phyloP scores from a whole-genome alignment of 2,113 vertebrate genomes.

The Panurus biarmicus region DNA sequence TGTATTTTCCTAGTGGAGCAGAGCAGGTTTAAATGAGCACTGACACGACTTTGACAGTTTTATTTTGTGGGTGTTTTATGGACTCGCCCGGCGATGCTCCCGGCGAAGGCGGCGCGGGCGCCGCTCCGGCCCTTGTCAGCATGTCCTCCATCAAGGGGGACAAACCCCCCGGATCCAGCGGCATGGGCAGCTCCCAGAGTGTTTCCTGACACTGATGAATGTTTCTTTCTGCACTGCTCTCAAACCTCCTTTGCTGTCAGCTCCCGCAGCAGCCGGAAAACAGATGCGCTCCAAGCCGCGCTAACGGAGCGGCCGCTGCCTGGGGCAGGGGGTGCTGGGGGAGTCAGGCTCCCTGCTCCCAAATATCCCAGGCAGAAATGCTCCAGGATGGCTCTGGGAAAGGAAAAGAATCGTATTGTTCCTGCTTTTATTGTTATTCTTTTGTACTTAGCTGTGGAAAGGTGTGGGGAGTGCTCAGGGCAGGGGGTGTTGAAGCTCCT shows the following conservation, averaged over 20 bases:
- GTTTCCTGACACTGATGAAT: conserved; percentile 47
- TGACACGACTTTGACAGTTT: conserved; percentile 56
- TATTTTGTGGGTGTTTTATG: conserved; percentile 53
- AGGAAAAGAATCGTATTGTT: fast-evolving
- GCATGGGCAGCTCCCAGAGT: neutral
- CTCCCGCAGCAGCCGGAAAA: neutral
- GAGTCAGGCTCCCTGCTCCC: neutral
- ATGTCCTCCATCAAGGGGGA: conserved; percentile 36
- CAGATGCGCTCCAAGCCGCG: neutral
- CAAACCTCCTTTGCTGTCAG: neutral
- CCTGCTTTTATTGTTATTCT: neutral
- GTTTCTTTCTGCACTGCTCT: conserved; percentile 45
- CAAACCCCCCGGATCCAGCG: neutral
- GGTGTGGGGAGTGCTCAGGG: neutral
- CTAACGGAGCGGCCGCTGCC: neutral
- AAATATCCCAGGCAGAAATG: neutral
- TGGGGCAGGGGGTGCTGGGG: neutral
- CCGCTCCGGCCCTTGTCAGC: conserved; percentile 33
- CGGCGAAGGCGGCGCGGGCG: neutral
- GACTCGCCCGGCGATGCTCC: neutral
- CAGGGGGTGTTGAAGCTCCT: neutral
- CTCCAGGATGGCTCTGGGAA: neutral
- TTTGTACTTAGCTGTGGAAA: neutral
- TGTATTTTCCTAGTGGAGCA: conserved; percentile 33
- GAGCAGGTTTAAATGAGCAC: conserved; percentile 44